A percentile compares a stretch with the other conserved stretches of the same genome.
These are phyloP conservation scores for Pangasius krempfi DNA, from an alignment of 2,797 vertebrate species.

Conservation along the genomic window DNA sequence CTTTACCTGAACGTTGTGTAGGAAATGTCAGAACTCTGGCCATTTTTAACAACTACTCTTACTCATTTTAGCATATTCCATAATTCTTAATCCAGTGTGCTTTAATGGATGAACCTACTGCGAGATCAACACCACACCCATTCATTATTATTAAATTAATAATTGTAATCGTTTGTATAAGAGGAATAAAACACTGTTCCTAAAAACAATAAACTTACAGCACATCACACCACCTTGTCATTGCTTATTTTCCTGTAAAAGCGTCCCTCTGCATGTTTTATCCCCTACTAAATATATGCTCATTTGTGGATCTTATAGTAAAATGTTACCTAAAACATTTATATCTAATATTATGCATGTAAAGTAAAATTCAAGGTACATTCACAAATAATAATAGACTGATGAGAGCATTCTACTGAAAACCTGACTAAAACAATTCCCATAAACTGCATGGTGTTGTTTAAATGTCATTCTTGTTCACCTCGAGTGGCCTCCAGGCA, in stretches of 20 bases:
- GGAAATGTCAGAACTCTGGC: background rate
- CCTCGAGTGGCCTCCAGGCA: conserved; percentile 52
- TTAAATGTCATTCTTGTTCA: conserved; percentile 44
- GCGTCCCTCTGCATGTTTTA: background rate
- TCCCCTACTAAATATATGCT: background rate
- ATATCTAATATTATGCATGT: background rate
- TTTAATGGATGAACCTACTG: background rate
- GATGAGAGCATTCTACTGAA: background rate
- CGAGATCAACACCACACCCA: background rate
- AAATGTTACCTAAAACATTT: background rate
- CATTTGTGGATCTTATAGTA: background rate
- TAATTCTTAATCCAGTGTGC: background rate
- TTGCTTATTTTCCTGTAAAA: background rate
- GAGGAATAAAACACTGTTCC: background rate
- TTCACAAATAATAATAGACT: background rate
- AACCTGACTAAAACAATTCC: conserved; percentile 4
- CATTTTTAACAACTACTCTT: background rate
- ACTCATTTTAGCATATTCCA: background rate
- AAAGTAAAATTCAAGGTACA: background rate
- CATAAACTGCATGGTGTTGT: conserved; percentile 21
- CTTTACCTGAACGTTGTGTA: background rate
- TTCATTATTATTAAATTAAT: background rate
- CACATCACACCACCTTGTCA: background rate
- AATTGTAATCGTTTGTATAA: background rate
- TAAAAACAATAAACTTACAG: background rate